Evolutionary conservation across 1,140 invertebrate genomes (phyloP).

Genomic region (Pinna nobilis): DNA sequence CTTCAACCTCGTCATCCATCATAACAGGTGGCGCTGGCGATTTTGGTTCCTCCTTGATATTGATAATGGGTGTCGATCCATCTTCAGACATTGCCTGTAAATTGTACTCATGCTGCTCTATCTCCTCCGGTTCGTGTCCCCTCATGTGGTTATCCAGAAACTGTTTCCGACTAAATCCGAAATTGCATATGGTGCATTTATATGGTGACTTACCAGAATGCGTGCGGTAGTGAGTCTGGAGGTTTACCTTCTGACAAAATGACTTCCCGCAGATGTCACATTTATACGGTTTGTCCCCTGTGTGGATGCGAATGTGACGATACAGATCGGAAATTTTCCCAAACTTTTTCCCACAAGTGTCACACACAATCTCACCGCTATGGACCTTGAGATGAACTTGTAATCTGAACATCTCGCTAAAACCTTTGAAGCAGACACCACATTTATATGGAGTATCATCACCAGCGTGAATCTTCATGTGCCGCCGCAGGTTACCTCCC

Average conservation of each 20-base stretch:
- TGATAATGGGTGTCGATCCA: not conserved
- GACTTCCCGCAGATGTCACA: constrained; percentile 69
- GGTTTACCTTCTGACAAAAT: constrained; percentile 44
- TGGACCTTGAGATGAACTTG: constrained; percentile 44
- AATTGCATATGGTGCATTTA: constrained; percentile 93
- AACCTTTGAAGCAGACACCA: constrained; percentile 45
- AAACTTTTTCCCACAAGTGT: constrained; percentile 41
- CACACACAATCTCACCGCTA: constrained; percentile 36
- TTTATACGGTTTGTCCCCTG: constrained; percentile 80
- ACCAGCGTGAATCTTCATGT: constrained; percentile 44
- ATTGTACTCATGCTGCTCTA: constrained; percentile 16
- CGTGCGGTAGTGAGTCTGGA: constrained; percentile 76
- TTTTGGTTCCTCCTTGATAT: constrained; percentile 19
- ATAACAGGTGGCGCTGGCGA: not conserved
- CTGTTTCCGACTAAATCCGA: constrained; percentile 93
- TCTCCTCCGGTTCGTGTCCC: constrained; percentile 80
- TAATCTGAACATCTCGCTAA: constrained; percentile 30
- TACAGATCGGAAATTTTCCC: constrained; percentile 43
- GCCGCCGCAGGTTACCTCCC: constrained; percentile 40
- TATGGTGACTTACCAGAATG: constrained; percentile 97
- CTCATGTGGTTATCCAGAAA: constrained; percentile 97
- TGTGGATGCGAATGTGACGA: constrained; percentile 82
- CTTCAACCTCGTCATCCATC: constrained; percentile 5
- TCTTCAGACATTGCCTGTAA: constrained; percentile 3
- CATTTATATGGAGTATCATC: constrained; percentile 45